phyloP scores from a whole-genome alignment of 2,113 vertebrate species.

The Gnathonemus longibarbis region DNA sequence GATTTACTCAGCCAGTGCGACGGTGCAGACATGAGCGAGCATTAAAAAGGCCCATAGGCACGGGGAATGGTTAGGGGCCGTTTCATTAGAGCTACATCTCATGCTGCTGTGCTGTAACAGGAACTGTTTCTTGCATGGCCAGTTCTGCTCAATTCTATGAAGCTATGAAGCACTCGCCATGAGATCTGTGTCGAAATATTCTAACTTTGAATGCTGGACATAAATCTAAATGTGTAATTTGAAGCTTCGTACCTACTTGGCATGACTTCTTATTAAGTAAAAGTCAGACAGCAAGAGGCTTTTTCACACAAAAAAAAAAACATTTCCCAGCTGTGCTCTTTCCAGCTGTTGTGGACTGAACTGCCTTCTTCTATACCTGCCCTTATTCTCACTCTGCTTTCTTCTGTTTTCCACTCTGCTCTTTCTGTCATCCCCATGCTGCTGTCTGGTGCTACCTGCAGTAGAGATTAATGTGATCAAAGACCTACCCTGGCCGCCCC shows the following conservation, averaged over 20 bases:
- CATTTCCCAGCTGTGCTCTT: neutral
- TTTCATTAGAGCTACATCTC: neutral
- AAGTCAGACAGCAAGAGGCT: neutral
- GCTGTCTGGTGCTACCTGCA: conserved; percentile 57
- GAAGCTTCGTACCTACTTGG: neutral
- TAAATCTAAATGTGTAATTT: neutral
- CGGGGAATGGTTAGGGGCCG: neutral
- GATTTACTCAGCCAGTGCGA: conserved; percentile 37
- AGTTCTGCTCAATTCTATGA: neutral
- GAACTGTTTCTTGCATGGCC: neutral
- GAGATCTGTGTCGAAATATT: neutral
- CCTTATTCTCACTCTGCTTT: neutral
- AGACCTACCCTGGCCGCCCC: conserved; percentile 95
- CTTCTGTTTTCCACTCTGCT: conserved; percentile 17
- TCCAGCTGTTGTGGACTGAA: neutral
- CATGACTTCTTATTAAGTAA: neutral
- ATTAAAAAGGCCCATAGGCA: conserved; percentile 30
- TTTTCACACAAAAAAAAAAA: neutral
- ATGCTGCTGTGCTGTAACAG: neutral
- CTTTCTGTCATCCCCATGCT: conserved; percentile 34
- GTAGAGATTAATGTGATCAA: conserved; percentile 99
- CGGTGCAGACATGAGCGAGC: conserved; percentile 26
- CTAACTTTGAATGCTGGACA: neutral
- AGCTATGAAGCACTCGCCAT: neutral
- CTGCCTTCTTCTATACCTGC: neutral